A percentile compares a stretch with the other conserved stretches of the same genome.
Evolutionary conservation across 2,888 invertebrate species (phyloP).

Genomic region (Mimas tiliae): DNA sequence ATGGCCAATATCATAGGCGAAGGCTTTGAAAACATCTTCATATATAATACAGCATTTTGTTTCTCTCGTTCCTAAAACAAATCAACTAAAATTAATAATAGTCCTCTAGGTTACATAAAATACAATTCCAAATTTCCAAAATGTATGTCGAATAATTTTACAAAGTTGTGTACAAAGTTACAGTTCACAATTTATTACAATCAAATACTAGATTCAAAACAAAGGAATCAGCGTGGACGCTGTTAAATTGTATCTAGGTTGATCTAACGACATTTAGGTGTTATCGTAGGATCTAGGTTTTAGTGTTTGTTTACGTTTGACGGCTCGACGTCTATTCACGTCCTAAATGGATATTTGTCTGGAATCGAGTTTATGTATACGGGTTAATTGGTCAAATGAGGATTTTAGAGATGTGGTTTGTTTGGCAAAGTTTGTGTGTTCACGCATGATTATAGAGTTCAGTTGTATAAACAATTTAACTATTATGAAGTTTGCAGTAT

Average conservation of each 20-base stretch:
- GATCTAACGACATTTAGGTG: slow-evolving; percentile 62
- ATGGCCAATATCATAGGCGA: no score
- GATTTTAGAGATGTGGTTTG: background rate
- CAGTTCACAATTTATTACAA: slow-evolving; percentile 38
- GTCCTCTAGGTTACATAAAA: background rate
- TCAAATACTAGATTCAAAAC: slow-evolving; percentile 47
- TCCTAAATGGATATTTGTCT: slow-evolving; percentile 12
- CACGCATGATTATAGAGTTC: background rate
- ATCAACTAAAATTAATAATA: no score
- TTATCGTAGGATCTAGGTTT: slow-evolving; percentile 53
- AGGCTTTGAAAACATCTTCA: no score
- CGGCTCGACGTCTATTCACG: slow-evolving; percentile 21
- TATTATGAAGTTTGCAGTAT: background rate
- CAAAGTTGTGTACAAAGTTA: background rate
- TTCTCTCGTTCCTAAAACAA: no score
- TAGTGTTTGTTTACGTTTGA: slow-evolving; percentile 22
- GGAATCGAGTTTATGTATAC: slow-evolving; percentile 13
- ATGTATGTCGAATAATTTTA: background rate
- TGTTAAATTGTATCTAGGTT: slow-evolving; percentile 53
- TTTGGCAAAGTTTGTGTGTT: background rate
- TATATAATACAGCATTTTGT: no score
- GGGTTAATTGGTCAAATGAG: slow-evolving; percentile 13
- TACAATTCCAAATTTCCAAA: background rate
- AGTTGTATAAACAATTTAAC: background rate
- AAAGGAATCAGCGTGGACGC: slow-evolving; percentile 55